phyloP scores from a whole-genome alignment of 35 echinoderm and acorn worm species.

The Holothuria glaberrima region DNA sequence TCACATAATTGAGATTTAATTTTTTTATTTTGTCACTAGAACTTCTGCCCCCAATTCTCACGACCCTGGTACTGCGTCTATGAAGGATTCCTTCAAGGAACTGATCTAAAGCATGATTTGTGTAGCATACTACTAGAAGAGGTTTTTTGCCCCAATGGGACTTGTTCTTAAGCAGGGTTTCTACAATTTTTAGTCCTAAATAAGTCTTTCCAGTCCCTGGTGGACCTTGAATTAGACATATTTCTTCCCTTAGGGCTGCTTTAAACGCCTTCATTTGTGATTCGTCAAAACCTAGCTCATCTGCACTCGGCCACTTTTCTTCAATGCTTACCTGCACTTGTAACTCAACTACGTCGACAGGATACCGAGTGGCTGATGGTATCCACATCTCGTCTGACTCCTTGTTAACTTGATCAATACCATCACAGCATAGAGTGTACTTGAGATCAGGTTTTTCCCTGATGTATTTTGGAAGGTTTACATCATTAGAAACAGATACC shows the following conservation, averaged over 20 bases:
- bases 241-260: conserved; percentile 78
- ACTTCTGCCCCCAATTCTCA: conserved; percentile 86
- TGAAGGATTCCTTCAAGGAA: conserved; percentile 74
- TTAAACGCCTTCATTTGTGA: conserved; percentile 68
- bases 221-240: conserved; percentile 88
- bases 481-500: conserved; percentile 15
- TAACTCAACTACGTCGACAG: neutral
- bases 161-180: conserved; percentile 74
- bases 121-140: conserved; percentile 83
- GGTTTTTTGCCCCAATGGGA: conserved; percentile 2
- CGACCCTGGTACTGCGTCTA: conserved; percentile 59
- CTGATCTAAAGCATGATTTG: conserved; percentile 94
- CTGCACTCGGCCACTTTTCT: conserved; percentile 50
- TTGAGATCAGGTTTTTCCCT: neutral
- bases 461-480: conserved; percentile 65
- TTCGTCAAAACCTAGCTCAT: conserved; percentile 59
- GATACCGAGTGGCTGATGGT: neutral
- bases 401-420: neutral
- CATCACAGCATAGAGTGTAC: conserved; percentile 59
- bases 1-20: conserved; percentile 68
- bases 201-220: conserved; percentile 97
- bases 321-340: neutral
- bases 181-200: conserved; percentile 83
- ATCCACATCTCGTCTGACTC: neutral
- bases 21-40: conserved; percentile 72